Base-by-base conservation (phyloP, 2,113 vertebrate genomes). In the Bubo blakistoni region DNA sequence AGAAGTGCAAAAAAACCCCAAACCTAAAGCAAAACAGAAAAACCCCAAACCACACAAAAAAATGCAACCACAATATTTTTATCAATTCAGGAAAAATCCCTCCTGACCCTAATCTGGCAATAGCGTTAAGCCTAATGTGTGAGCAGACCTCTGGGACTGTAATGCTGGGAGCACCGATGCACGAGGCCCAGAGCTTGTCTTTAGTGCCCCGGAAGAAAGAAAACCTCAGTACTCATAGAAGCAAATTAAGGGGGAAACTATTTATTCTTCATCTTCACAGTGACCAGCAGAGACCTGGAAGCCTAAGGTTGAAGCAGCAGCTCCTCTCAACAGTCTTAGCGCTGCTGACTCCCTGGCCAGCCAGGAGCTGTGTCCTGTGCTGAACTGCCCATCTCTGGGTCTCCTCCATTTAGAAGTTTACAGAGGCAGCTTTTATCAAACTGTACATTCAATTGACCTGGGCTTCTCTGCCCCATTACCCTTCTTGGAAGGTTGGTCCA, bases 71-170 rank as follows among this genome's bases (percentile, higher is more conserved):
- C 44, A 61, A 20, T 85, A 85, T 88, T 94, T 90, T 82, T 78
- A 10, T 83, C 86, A 89, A 29, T 89, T 80, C 78, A 47, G 69
- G 91, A 92, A 94, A 96, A 96, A 95, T 96, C 95, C 91, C 72
- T 96, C 69, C 91, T 96, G 95, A 95, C 95, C 96, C 94, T 96
- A 97, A 96, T 96, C 93, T 96, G 92, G 86, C 91, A 88, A 52
- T 38, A 84, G 59, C 3, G 0, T 77, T 96, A 96, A 96, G 89
- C 86, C 80, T 94, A 13, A 70, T 81, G 59, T 94, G 78, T 55
- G 72, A 91, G 92, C 92, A 91, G 94, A 58, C 69, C 72, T 81
- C 83, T 74, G 71, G 38, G 71, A n/a, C 67, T 69, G 25, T 66
- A 73, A 83, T 32, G 32, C 67, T 66, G 32, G 46, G 38, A 47